Evolutionary conservation across 1,140 invertebrate genomes (phyloP), one percentile per base, ranked within the genome.

Genomic region (Drosophila pruinosa): DNA sequence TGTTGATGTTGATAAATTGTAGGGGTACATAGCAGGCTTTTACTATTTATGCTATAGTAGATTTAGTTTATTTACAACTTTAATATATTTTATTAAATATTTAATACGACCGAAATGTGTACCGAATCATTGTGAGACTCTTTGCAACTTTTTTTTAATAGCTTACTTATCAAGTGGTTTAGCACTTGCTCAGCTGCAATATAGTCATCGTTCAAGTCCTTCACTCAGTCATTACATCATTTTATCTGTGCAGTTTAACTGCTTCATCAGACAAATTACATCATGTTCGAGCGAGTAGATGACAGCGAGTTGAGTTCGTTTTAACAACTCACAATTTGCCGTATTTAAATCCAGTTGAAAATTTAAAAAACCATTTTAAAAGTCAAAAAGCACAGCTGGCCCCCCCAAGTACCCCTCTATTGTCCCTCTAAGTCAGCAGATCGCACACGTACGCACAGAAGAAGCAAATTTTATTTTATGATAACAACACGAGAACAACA

Each of bases 381-480:
- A 58, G 58, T 70, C 67, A 64, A 74, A 45, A 70, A 58, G 67
- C 72, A 74, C 43, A 64, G 62, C 56, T 61, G 34, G 6, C 10
- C 14, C 17, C 38, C 6, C 24, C n/a, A n/a, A 3, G 1, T 19
- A 22, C 57, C 2, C 3, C n/a, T 15, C 5, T 7, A n/a, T n/a
- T n/a, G 7, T 8, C 26, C 7, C 38, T 19, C n/a, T 45, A 3
- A 8, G 31, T n/a, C n/a, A 31, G 19, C 34, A 19, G 10, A 21
- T 28, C 15, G 24, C 31, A 61, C 65, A 69, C 50, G 71, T 69
- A 73, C 65, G 65, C 67, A 58, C 58, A 64, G 65, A 52, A 52
- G 59, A 43, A 74, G 63, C 53, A 70, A 74, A 70, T 74, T 74
- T 70, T 74, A 74, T 74, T 74, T 74, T 74, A 74, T 74, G 72